Base-by-base conservation (phyloP, 2,888 invertebrate species). In the Adelphocoris suturalis region DNA sequence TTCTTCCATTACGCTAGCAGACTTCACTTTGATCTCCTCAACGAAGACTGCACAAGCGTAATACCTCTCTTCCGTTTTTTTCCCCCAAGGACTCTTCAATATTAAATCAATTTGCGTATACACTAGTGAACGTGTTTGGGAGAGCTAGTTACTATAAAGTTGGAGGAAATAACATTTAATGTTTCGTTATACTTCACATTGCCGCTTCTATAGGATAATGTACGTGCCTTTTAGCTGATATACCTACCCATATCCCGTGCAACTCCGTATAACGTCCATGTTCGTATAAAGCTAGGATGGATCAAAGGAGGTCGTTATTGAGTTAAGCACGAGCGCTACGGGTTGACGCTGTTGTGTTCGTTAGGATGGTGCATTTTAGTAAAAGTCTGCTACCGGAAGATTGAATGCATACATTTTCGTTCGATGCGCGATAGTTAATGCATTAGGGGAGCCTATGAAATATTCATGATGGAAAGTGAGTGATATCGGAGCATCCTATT, bases 201-300 rank as follows among this genome's bases (percentile, higher is more conserved):
- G 19, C 68, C 68, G 19, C 27, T 19, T 23, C 27, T 23, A 27
- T 23, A 19, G 68, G 68, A 27, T 68, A 68, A 68, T 23, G 23
- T 23, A 27, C 23, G 68, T 68, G 68, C 68, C 68, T 68, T 68
- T 68, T 23, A 19, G 68, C 61, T 52, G 14, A 52, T 52, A 52
- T 16, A 16, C 52, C 16, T 52, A 52, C 52, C 48, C 52, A 52
- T 52, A 13, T 14, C 52, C 13, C 52, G 52, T 2, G 37, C 37
- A 37, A 37, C 7, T 37, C 37, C 7, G 3, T 37, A 7, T 37
- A 37, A 37, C 37, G 37, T 37, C 37, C 7, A 37, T 37, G 37
- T 37, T 37, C 37, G 5, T 52, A 52, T 52, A 52, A 52, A 3
- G 52, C 16, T 16, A 16, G 14, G 13, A 52, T n/a, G n/a, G 61